These are phyloP conservation scores for Latrodectus geometricus DNA, from an alignment of 1,140 invertebrate genomes.

Conservation along the genomic window DNA sequence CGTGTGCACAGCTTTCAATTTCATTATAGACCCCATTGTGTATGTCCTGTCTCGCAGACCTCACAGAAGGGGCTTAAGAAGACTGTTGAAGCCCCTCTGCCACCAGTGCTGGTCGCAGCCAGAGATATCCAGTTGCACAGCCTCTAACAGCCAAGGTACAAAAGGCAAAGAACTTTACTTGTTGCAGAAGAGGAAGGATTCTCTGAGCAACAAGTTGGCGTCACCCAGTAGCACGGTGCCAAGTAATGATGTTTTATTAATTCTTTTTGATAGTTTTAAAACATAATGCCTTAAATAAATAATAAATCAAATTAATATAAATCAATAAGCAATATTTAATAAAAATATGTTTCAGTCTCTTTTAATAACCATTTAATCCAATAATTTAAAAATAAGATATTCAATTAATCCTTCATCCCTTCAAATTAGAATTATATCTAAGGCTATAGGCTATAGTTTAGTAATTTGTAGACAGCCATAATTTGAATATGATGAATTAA, in stretches of 20 bases:
- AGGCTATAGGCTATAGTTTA: too few species aligned
- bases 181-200: background rate
- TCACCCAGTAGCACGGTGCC: background rate
- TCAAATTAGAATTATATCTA: too few species aligned
- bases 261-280: too few species aligned
- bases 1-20: slow-evolving; percentile 82
- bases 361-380: too few species aligned
- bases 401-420: too few species aligned
- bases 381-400: too few species aligned
- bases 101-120: slow-evolving; percentile 49
- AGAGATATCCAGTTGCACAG: slow-evolving; percentile 22
- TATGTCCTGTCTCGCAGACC: slow-evolving; percentile 75
- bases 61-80: slow-evolving; percentile 59
- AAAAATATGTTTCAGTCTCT: too few species aligned
- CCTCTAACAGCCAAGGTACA: slow-evolving; percentile 38
- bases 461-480: too few species aligned
- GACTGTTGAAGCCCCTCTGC: slow-evolving; percentile 63
- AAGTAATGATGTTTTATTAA: background rate
- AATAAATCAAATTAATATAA: too few species aligned
- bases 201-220: background rate
- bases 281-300: too few species aligned
- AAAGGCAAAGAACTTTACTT: background rate
- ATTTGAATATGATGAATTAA: too few species aligned
- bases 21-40: slow-evolving; percentile 83
- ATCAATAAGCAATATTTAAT: too few species aligned